phyloP scores from a whole-genome alignment of 2,113 vertebrate species.

The Struthidea cinerea region DNA sequence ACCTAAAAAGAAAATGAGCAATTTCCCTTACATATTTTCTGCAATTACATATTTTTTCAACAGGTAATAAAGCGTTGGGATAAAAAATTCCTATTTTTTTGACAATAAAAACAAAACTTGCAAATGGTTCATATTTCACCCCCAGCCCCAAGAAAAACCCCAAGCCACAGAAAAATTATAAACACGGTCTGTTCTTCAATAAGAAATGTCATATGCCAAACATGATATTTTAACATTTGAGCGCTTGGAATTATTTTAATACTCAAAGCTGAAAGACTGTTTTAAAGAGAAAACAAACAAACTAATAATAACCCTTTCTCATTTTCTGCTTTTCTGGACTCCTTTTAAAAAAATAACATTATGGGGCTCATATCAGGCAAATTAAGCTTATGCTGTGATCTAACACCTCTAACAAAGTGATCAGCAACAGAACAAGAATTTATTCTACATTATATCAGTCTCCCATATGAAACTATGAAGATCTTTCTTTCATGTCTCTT shows the following conservation, averaged over 20 bases:
- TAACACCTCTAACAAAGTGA: not conserved
- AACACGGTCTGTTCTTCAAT: not conserved
- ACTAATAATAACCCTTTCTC: not conserved
- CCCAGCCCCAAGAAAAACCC: not conserved
- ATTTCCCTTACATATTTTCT: not conserved
- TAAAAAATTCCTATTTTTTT: not conserved
- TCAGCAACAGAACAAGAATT: not conserved
- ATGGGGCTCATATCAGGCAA: not conserved
- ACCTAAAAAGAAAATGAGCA: not conserved
- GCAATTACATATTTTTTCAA: not conserved
- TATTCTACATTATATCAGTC: not conserved
- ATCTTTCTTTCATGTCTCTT: not conserved
- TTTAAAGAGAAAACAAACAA: conserved; percentile 31
- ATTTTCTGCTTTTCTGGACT: not conserved
- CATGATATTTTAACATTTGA: not conserved
- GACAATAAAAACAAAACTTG: not conserved
- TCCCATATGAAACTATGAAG: not conserved
- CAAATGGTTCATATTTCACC: not conserved
- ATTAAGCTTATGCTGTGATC: not conserved
- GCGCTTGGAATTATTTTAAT: conserved; percentile 25
- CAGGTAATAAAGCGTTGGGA: not conserved
- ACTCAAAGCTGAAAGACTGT: not conserved
- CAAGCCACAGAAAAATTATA: not conserved
- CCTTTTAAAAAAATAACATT: not conserved
- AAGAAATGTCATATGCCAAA: conserved; percentile 1